These are phyloP conservation scores for Cephus spinipes DNA, from an alignment of 2,888 invertebrate species.

Conservation along the genomic window DNA sequence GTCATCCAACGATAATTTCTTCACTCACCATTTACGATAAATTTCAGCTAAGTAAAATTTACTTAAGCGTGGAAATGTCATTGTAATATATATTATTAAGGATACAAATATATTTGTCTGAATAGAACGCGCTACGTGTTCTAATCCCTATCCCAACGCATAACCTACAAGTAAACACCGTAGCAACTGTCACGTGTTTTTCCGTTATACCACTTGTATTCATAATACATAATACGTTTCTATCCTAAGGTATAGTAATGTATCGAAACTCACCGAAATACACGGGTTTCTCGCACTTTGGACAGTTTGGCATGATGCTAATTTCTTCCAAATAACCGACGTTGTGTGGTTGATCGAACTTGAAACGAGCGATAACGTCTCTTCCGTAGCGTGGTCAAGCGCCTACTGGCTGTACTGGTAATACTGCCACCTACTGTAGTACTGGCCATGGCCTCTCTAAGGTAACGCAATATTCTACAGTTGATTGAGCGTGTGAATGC, in stretches of 20 bases:
- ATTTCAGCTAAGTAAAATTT: no score
- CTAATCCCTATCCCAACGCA: no score
- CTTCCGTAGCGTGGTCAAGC: conserved; percentile 58
- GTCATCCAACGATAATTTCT: no score
- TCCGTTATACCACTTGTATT: no score
- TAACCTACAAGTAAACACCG: no score
- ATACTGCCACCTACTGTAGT: conserved; percentile 8
- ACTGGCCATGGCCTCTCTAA: conserved; percentile 54
- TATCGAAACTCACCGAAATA: conserved; percentile 70
- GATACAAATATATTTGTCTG: no score
- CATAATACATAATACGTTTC: not conserved
- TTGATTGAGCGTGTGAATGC: conserved; percentile 57
- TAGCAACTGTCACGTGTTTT: no score
- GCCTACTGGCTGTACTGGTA: conserved; percentile 14
- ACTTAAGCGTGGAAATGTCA: no score
- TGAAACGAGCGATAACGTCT: not conserved
- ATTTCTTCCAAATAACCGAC: not conserved
- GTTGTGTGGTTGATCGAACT: no score
- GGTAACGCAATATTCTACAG: conserved; percentile 58
- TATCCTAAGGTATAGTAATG: not conserved
- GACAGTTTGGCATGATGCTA: conserved; percentile 71
- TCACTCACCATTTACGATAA: no score
- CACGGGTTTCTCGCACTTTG: conserved; percentile 73
- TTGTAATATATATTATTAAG: no score
- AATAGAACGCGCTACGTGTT: no score